Percentiles rank a stretch among this genome's conserved stretches.
Conservation (phyloP, 2,797 vertebrate species). For the Calcarius lapponicus region DNA sequence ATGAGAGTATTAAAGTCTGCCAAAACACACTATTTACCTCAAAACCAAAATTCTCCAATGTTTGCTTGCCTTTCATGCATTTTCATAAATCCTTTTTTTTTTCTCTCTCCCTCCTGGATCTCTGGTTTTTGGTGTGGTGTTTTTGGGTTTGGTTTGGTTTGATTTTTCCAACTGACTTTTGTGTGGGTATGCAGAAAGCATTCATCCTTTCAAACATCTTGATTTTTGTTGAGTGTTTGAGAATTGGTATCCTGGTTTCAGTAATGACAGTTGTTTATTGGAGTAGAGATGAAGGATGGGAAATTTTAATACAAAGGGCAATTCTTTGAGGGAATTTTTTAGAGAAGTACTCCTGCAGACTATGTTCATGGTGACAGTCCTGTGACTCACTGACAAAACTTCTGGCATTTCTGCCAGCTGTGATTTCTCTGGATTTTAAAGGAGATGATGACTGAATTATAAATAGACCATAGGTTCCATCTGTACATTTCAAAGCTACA, state of each 20-base stretch:
- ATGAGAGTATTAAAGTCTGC: not conserved
- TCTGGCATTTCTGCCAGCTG: constrained; percentile 37
- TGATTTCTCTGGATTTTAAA: constrained; percentile 33
- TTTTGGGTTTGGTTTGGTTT: not conserved
- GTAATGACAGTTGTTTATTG: not conserved
- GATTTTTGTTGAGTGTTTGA: not conserved
- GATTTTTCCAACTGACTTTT: not conserved
- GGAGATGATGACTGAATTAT: constrained; percentile 28
- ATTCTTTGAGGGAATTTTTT: not conserved
- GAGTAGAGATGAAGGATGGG: not conserved
- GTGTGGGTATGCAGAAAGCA: not conserved
- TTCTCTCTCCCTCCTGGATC: not conserved
- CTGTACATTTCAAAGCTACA: not conserved
- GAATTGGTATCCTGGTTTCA: not conserved
- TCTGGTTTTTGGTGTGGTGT: not conserved
- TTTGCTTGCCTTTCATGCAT: not conserved
- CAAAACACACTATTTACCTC: not conserved
- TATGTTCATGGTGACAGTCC: not conserved
- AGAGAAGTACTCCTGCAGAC: not conserved
- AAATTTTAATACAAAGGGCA: not conserved
- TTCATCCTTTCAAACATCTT: not conserved
- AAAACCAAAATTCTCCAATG: not conserved
- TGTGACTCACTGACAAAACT: constrained; percentile 39
- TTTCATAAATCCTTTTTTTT: not conserved
- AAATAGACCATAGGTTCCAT: not conserved